Evolutionary conservation across 2,113 vertebrate genomes (phyloP), one percentile per base, ranked within the genome.

Genomic region (Perca fluviatilis): DNA sequence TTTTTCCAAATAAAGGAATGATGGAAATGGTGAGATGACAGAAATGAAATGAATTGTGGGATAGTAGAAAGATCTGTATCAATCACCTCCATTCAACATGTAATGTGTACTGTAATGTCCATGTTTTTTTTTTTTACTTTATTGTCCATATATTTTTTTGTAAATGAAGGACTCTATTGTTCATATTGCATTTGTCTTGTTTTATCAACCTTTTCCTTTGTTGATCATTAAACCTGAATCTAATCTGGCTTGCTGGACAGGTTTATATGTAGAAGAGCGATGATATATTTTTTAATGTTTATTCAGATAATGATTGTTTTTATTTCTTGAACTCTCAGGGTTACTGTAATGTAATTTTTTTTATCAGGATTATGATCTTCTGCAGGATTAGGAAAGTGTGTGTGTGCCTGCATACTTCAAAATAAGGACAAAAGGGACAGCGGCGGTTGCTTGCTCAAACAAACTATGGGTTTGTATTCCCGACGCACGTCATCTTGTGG

Each of bases 281-380:
- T 18, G 62, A 77, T 74, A 9, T 43, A 49, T 63, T 27, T 27
- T 27, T 61, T 69, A 6, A 19, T 57, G 36, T 77, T 71, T 63
- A 60, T 80, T 61, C 71, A 57, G 53, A 85, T 77, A 72, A 70
- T 66, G 69, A 49, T 62, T 62, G 11, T 43, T 62, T 47, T 66
- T 47, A 65, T 50, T 46, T 46, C 36, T 68, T 70, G 50, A 46
- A 13, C 33, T 62, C 54, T 78, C 53, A 14, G 53, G 54, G 40
- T 71, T 79, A 81, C 74, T 67, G 46, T 63, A 69, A 72, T 19
- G 63, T 54, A n/a, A n/a, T 33, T 5, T 21, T 2, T 49, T 57
- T 71, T 71, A 83, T 80, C n/a, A 0, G 18, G 36, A 43, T 49
- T 30, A 40, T 60, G 60, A 82, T 76, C 23, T 64, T 67, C 40